Percentiles rank a stretch among this genome's conserved stretches.
These are phyloP conservation scores for Andrena praecox DNA, from an alignment of 2,888 invertebrate genomes.

Conservation along the genomic window DNA sequence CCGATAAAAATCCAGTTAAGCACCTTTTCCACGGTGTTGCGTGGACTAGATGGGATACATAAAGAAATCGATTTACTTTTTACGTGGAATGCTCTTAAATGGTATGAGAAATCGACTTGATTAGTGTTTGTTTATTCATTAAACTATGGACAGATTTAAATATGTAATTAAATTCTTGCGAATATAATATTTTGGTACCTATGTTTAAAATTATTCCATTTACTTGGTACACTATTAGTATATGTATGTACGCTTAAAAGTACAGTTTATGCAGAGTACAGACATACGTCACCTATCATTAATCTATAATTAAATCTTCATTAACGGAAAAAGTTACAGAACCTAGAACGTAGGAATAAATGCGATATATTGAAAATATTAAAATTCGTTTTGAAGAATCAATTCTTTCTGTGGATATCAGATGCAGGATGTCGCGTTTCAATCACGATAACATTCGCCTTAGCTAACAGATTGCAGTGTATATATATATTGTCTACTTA, in stretches of 20 bases:
- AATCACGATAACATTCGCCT: conserved; percentile 10
- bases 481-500: conserved; percentile 30
- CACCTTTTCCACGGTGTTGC: conserved; percentile 70
- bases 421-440: neutral
- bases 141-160: no score
- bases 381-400: neutral
- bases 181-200: no score
- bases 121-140: no score
- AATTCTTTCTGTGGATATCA: neutral
- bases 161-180: no score
- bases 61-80: neutral
- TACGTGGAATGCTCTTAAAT: no score
- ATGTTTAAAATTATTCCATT: no score
- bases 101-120: no score
- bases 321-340: neutral
- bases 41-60: conserved; percentile 28
- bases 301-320: neutral
- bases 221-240: no score
- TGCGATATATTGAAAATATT: neutral
- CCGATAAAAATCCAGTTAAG: conserved; percentile 71
- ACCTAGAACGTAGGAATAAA: neutral
- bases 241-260: no score
- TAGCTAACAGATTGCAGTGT: neutral
- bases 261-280: neutral
- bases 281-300: no score